Base-by-base conservation (phyloP, 1,140 invertebrate genomes). In the Bombus breviceps region DNA sequence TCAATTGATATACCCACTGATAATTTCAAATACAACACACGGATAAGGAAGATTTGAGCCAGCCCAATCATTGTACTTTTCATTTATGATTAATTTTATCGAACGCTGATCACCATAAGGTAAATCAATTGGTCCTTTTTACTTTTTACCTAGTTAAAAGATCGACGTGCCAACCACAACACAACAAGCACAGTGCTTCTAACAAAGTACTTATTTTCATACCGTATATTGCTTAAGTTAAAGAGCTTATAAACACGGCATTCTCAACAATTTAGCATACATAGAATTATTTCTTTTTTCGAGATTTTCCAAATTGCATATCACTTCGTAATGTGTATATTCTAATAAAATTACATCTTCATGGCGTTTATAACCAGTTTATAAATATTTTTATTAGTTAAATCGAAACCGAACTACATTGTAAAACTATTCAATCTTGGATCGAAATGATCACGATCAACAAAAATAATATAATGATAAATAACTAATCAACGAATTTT, bases 131-230 rank as follows among this genome's bases (percentile, higher is more conserved):
- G 87, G 62, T 87, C 89, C 87, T 72, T 68, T 72, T 57, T n/a
- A 25, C 53, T 28, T 72, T 72, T 85, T 69, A 57, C 53, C 76
- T 85, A 85, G 76, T 84, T 85, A 79, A 84, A 89, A 89, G 86
- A 91, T 83, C 66, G 84, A 92, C 83, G 91, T 91, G 91, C 88
- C 85, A 87, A 86, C 85, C 89, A 92, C 90, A 92, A 91, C 82
- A 89, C 86, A 92, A 91, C 86, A 92, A 92, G 89, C 89, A 92
- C 87, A 89, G 88, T 91, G 91, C 91, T 91, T 71, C 86, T 92
- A 92, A 89, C 85, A 72, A 87, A 92, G 85, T 92, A 92, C 88
- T 88, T 89, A 91, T 88, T 85, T 84, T 85, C 77, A 82, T 90
- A 92, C 86, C 78, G 79, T 86, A 87, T 91, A 87, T 89, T 88